Conservation (phyloP, 2,113 vertebrate species). For the Phalacrocorax aristotelis region DNA sequence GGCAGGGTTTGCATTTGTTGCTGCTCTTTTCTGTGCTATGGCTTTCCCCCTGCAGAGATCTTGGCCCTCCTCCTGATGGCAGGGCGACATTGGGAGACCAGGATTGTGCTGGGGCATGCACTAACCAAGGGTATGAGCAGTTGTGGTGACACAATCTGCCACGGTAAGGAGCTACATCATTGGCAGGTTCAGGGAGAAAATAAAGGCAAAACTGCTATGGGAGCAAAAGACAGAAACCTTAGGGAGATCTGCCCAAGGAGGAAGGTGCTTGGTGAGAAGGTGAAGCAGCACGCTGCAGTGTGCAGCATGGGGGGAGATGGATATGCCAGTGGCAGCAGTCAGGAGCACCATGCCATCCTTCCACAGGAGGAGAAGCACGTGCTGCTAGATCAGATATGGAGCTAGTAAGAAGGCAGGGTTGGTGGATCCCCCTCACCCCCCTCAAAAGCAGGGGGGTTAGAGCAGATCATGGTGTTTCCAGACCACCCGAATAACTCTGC, state of each 20-base stretch:
- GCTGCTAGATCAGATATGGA: neutral
- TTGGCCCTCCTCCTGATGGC: neutral
- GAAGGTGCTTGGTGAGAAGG: fast-evolving
- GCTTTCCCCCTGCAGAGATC: neutral
- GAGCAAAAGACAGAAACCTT: neutral
- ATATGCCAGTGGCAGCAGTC: neutral
- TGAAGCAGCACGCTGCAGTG: fast-evolving
- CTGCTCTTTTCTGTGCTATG: neutral
- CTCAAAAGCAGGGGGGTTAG: neutral
- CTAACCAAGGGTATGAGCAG: fast-evolving
- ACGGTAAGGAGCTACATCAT: fast-evolving
- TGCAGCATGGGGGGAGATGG: neutral
- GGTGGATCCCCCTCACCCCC: neutral
- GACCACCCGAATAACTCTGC: neutral
- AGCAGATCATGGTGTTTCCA: neutral
- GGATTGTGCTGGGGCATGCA: fast-evolving
- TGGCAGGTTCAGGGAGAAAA: neutral
- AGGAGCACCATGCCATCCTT: neutral
- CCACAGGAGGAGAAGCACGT: neutral
- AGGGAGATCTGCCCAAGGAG: neutral
- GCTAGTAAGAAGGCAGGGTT: neutral
- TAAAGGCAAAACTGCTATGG: neutral
- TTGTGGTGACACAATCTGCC: fast-evolving
- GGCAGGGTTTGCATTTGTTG: neutral
- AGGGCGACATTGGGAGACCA: neutral